Conservation (phyloP, 2,888 invertebrate species). For the Trilocha varians region DNA sequence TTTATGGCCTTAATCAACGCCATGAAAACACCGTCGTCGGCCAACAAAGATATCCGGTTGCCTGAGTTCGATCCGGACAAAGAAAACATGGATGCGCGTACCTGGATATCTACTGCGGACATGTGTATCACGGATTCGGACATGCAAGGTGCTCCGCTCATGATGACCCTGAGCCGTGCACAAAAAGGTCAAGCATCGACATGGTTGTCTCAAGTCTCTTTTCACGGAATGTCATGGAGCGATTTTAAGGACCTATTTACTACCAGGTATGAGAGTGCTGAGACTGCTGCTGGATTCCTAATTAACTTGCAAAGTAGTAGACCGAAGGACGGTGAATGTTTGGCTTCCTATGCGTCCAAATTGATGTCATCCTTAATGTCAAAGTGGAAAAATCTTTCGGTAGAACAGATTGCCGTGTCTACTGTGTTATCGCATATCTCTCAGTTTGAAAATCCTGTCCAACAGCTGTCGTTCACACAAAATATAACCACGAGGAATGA, state of each 20-base stretch:
- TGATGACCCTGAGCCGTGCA: conserved; percentile 4
- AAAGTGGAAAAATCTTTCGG: conserved; percentile 2
- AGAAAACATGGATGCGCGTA: conserved; percentile 1
- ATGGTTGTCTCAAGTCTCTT: conserved; percentile 12
- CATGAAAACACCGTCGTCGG: too few species aligned
- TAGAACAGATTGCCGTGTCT: conserved; percentile 9
- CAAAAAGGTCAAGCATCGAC: conserved; percentile 8
- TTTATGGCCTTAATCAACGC: too few species aligned
- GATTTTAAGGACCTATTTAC: conserved; percentile 12
- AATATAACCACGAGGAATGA: conserved; percentile 4
- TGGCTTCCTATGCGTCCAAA: conserved; percentile 8
- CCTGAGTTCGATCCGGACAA: conserved; percentile 7
- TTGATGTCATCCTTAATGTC: conserved; percentile 6
- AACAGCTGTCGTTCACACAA: conserved; percentile 8
- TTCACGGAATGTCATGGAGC: conserved; percentile 12
- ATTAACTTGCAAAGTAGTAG: conserved; percentile 8
- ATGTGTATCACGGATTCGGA: conserved; percentile 2
- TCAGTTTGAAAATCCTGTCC: conserved; percentile 6
- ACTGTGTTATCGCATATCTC: conserved; percentile 7
- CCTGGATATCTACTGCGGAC: conserved; percentile 3
- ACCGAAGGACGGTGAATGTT: conserved; percentile 10
- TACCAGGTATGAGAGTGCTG: conserved; percentile 2
- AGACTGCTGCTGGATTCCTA: conserved; percentile 9
- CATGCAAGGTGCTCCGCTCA: background rate
- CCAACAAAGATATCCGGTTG: too few species aligned